phyloP scores from a whole-genome alignment of 2,797 vertebrate species.

The Glyptemys insculpta region DNA sequence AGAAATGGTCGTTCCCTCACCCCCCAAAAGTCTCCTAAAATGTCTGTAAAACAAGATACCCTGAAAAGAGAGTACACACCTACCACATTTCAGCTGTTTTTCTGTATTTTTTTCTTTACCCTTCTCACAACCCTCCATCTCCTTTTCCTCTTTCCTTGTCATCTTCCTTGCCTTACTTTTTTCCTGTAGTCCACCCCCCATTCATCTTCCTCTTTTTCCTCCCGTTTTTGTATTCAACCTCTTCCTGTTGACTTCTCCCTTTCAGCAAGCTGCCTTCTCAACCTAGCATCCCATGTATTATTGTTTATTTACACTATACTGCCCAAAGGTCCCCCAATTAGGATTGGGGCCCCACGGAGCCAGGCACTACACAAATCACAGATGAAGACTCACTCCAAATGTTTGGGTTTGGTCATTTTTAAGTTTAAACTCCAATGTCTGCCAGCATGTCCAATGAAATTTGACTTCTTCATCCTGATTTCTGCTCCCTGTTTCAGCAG shows the following conservation, averaged over 20 bases:
- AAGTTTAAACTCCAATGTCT: background rate
- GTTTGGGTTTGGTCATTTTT: background rate
- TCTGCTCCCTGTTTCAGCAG: background rate
- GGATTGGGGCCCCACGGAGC: background rate
- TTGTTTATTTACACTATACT: background rate
- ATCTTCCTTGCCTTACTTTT: background rate
- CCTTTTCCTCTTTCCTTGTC: background rate
- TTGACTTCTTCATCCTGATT: background rate
- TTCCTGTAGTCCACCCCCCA: background rate
- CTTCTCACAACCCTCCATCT: background rate
- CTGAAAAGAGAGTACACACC: slow-evolving; percentile 44
- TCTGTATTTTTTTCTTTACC: background rate
- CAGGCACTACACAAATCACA: background rate
- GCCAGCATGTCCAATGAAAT: background rate
- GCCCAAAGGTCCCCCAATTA: background rate
- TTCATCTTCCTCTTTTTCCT: background rate
- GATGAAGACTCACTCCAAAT: background rate
- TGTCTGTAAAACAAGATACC: slow-evolving; percentile 6
- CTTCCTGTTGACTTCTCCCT: background rate
- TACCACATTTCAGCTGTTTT: background rate
- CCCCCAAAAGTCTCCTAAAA: too few relatives aligned
- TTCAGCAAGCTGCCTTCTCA: background rate
- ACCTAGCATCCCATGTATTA: background rate
- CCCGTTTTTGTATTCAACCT: background rate
- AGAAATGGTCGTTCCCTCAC: background rate